These are phyloP conservation scores for Philaethria dido DNA, from an alignment of 2,888 invertebrate genomes.

Conservation along the genomic window DNA sequence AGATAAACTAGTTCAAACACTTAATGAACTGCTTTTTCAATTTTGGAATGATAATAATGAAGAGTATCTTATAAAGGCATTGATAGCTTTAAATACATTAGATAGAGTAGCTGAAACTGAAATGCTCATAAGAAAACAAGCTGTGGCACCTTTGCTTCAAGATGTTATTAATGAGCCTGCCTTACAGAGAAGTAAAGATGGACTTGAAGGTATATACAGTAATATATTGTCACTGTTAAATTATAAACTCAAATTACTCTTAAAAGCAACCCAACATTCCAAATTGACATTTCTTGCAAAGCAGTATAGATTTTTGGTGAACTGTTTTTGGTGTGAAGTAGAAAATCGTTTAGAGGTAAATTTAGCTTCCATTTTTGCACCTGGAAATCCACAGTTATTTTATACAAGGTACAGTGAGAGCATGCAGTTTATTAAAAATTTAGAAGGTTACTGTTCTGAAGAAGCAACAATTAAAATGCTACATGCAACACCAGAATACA, in stretches of 20 bases:
- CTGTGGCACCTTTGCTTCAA: slow-evolving; percentile 87
- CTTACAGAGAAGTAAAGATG: slow-evolving; percentile 84
- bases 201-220: slow-evolving; percentile 88
- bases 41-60: slow-evolving; percentile 82
- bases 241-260: slow-evolving; percentile 84
- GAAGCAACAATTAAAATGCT: slow-evolving; percentile 84
- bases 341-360: slow-evolving; percentile 92
- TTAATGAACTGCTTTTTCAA: slow-evolving; percentile 78
- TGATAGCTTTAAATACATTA: slow-evolving; percentile 85
- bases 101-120: slow-evolving; percentile 89
- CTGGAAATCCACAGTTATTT: slow-evolving; percentile 95
- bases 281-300: slow-evolving; percentile 70
- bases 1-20: slow-evolving; percentile 61
- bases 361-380: slow-evolving; percentile 93
- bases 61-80: slow-evolving; percentile 83
- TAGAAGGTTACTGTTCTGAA: slow-evolving; percentile 86
- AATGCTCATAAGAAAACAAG: slow-evolving; percentile 86
- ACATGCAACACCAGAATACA: slow-evolving; percentile 87
- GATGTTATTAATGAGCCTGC: slow-evolving; percentile 88
- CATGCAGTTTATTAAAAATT: slow-evolving; percentile 87
- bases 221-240: slow-evolving; percentile 89
- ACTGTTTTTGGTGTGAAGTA: slow-evolving; percentile 94
- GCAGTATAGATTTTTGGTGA: slow-evolving; percentile 85
- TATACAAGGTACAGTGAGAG: slow-evolving; percentile 92
- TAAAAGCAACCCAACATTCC: slow-evolving; percentile 80